phyloP scores from a whole-genome alignment of 2,113 vertebrate species.

The Siniperca chuatsi region DNA sequence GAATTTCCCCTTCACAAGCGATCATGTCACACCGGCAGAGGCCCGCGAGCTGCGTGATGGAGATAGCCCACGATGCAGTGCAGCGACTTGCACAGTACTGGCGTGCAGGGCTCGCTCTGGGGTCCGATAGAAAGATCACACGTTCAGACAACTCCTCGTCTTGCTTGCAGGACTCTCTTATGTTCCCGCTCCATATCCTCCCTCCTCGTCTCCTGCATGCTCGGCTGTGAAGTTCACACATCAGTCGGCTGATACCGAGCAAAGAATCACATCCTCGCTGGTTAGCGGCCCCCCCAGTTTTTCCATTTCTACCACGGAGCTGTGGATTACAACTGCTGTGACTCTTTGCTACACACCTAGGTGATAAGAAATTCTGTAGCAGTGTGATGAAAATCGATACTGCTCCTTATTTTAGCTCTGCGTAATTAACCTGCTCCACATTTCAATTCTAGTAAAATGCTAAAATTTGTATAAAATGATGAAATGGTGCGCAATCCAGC shows the following conservation, averaged over 20 bases:
- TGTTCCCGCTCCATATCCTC: slow-evolving; percentile 19
- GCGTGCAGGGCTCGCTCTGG: slow-evolving; percentile 24
- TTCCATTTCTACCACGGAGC: not conserved
- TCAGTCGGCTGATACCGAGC: slow-evolving; percentile 10
- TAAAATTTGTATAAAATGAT: not conserved
- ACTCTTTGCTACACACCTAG: slow-evolving; percentile 37
- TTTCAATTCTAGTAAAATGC: not conserved
- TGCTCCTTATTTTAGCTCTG: not conserved
- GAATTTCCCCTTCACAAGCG: slow-evolving; percentile 70
- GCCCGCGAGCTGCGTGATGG: slow-evolving; percentile 38
- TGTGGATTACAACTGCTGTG: slow-evolving; percentile 18
- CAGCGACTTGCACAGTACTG: slow-evolving; percentile 28
- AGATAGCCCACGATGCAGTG: slow-evolving; percentile 67
- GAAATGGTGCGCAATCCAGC: not conserved
- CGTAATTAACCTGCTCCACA: not conserved
- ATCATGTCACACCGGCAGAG: slow-evolving; percentile 47
- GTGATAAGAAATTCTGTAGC: slow-evolving; percentile 7
- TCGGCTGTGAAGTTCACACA: slow-evolving; percentile 46
- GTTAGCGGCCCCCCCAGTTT: slow-evolving; percentile 4
- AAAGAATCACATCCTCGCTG: slow-evolving; percentile 13
- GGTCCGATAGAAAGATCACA: slow-evolving; percentile 36
- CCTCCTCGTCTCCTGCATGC: slow-evolving; percentile 27
- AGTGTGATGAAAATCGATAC: not conserved
- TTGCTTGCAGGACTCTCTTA: slow-evolving; percentile 31
- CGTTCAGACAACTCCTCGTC: slow-evolving; percentile 27